Conservation (phyloP, 2,888 invertebrate genomes). For the Chrysolina oricalcia region DNA sequence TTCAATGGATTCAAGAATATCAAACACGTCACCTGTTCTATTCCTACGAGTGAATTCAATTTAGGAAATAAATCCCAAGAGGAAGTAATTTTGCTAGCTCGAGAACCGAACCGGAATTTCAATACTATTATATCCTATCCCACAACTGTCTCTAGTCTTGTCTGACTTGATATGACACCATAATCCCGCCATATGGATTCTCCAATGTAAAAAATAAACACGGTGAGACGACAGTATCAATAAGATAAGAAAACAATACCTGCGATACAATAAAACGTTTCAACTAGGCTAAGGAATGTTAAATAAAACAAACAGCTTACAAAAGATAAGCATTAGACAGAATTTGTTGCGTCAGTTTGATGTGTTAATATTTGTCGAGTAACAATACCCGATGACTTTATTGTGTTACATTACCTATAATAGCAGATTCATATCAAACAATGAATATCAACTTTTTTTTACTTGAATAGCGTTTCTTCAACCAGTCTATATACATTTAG, state of each 20-base stretch:
- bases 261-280: conserved; percentile 1
- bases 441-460: conserved; percentile 9
- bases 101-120: too few relatives aligned
- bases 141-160: too few relatives aligned
- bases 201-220: background rate
- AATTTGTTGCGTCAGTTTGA: conserved; percentile 15
- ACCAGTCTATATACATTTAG: background rate
- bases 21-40: too few relatives aligned
- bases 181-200: background rate
- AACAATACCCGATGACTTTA: background rate
- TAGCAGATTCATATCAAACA: background rate
- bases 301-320: conserved; percentile 15
- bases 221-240: conserved; percentile 17
- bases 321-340: conserved; percentile 17
- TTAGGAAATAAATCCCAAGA: too few relatives aligned
- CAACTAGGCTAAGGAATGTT: conserved; percentile 10
- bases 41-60: too few relatives aligned
- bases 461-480: background rate
- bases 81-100: too few relatives aligned
- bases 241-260: conserved; percentile 24
- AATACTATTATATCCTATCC: too few relatives aligned
- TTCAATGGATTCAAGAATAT: too few relatives aligned
- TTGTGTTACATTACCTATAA: conserved; percentile 1
- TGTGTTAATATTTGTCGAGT: conserved; percentile 7
- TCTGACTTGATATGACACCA: background rate